Percentiles rank a stretch among this genome's conserved stretches.
Evolutionary conservation across 2,797 vertebrate species (phyloP).

Genomic region (Adrianichthys oophorus): DNA sequence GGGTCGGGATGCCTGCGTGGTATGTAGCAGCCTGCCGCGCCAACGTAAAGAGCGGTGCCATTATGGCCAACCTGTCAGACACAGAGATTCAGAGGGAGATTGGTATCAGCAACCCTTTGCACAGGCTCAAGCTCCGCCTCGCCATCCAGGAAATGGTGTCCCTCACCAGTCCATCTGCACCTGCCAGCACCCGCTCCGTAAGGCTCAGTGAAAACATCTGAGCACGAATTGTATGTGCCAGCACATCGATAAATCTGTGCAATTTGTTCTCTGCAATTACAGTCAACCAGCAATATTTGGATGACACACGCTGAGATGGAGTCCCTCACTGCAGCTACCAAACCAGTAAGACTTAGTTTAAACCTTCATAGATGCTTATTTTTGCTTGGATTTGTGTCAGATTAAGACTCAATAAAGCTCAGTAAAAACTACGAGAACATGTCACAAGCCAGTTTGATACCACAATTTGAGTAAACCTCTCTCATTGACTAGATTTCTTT

Average conservation of each 20-base stretch:
- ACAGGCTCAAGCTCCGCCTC: conserved; percentile 89
- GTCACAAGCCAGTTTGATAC: not conserved
- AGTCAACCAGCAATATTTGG: conserved; percentile 96
- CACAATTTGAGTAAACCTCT: conserved; percentile 30
- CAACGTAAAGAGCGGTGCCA: conserved; percentile 92
- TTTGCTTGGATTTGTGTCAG: not conserved
- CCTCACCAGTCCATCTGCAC: conserved; percentile 88
- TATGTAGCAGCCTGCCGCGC: conserved; percentile 92
- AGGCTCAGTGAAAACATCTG: conserved; percentile 16
- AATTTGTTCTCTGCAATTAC: conserved; percentile 46
- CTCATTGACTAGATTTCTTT: conserved; percentile 41
- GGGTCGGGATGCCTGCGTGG: conserved; percentile 96
- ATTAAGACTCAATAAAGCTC: not conserved
- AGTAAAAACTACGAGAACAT: not conserved
- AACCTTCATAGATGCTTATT: not conserved
- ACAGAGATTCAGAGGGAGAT: conserved; percentile 93
- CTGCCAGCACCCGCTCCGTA: conserved; percentile 86
- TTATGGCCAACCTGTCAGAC: conserved; percentile 93
- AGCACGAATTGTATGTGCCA: not conserved
- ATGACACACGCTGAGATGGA: conserved; percentile 97
- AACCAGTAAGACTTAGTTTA: conserved; percentile 83
- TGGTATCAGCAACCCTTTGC: conserved; percentile 90
- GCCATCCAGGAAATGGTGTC: conserved; percentile 96
- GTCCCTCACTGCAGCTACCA: conserved; percentile 87
- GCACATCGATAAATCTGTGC: not conserved